A percentile compares a stretch with the other conserved stretches of the same genome.
Evolutionary conservation across 2,797 vertebrate species (phyloP).

Genomic region (Brachyalestes nurse): DNA sequence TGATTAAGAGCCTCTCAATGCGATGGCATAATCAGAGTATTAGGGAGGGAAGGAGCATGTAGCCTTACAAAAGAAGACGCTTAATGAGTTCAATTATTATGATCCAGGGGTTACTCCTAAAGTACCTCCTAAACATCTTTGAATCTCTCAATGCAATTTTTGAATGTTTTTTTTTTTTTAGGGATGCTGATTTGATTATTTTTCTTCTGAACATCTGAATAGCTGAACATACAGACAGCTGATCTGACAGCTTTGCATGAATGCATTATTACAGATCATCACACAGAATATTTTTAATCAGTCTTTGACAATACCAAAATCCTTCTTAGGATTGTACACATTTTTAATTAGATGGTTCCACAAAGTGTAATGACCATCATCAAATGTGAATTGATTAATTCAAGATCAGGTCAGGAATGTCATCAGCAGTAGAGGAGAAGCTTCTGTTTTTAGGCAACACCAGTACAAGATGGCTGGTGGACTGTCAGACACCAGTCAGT

Average conservation of each 20-base stretch:
- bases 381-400: no score
- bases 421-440: no score
- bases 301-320: background rate
- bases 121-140: background rate
- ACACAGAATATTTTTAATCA: background rate
- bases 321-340: background rate
- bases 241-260: no score
- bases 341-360: background rate
- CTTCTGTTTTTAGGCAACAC: no score
- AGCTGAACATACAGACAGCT: no score
- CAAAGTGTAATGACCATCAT: background rate
- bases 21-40: conserved; percentile 46
- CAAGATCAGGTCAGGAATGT: no score
- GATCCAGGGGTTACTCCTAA: conserved; percentile 31
- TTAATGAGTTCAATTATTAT: conserved; percentile 40
- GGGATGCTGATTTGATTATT: background rate
- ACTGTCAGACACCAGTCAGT: no score
- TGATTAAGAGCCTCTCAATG: conserved; percentile 63
- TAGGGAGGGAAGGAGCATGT: conserved; percentile 23
- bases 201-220: background rate
- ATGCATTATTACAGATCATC: no score
- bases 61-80: conserved; percentile 39
- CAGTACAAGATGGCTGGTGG: no score
- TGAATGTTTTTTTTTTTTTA: background rate
- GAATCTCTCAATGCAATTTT: background rate